phyloP scores from a whole-genome alignment of 2,113 vertebrate species.

The Cavia aperea region DNA sequence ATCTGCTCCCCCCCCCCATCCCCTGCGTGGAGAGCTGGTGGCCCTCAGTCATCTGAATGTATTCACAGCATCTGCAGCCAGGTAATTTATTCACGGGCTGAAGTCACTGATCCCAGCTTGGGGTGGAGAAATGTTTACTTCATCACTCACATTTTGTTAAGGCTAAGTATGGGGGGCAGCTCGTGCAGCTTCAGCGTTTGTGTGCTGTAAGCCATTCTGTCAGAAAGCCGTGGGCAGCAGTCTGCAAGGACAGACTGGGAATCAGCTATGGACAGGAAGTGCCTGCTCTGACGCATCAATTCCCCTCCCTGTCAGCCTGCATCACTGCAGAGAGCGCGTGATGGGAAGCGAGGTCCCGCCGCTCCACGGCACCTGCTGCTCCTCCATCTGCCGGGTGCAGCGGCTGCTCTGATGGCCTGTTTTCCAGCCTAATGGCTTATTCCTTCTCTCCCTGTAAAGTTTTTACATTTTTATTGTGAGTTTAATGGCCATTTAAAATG shows the following conservation, averaged over 20 bases:
- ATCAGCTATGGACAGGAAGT: slow-evolving; percentile 85
- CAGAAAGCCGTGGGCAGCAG: slow-evolving; percentile 70
- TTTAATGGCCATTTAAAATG: slow-evolving; percentile 65
- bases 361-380: slow-evolving; percentile 90
- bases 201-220: slow-evolving; percentile 65
- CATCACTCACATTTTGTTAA: slow-evolving; percentile 66
- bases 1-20: slow-evolving; percentile 64
- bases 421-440: slow-evolving; percentile 84
- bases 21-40: slow-evolving; percentile 38
- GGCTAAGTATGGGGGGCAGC: slow-evolving; percentile 54
- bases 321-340: slow-evolving; percentile 84
- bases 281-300: slow-evolving; percentile 84
- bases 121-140: slow-evolving; percentile 69
- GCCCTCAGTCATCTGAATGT: slow-evolving; percentile 74
- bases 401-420: slow-evolving; percentile 81
- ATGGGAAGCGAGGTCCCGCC: slow-evolving; percentile 85
- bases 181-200: slow-evolving; percentile 27
- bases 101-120: slow-evolving; percentile 72
- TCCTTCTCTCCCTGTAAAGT: slow-evolving; percentile 75
- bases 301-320: slow-evolving; percentile 89
- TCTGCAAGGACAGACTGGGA: slow-evolving; percentile 69
- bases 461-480: slow-evolving; percentile 76
- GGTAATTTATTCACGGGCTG: slow-evolving; percentile 80
- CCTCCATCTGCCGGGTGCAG: slow-evolving; percentile 88
- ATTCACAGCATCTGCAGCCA: slow-evolving; percentile 79